Evolutionary conservation across 1,140 invertebrate species (phyloP).

Genomic region (Drosophila azteca): DNA sequence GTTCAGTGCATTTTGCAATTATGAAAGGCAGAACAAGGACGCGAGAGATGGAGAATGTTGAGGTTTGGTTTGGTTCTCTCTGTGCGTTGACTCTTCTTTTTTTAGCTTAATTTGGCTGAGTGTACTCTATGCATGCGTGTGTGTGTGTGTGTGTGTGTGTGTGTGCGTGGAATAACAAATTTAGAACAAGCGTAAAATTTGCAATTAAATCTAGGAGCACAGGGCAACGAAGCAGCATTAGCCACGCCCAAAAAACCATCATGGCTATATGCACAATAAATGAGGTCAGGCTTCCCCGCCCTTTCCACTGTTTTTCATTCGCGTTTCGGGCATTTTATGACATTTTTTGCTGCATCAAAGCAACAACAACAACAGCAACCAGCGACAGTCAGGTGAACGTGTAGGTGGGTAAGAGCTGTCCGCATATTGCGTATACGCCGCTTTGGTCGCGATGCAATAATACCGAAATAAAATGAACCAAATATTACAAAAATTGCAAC

Average conservation of each 20-base stretch:
- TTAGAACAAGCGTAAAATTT: slow-evolving; percentile 74
- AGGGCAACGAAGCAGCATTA: slow-evolving; percentile 20
- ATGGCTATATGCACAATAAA: slow-evolving; percentile 33
- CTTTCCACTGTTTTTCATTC: slow-evolving; percentile 28
- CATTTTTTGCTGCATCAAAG: slow-evolving; percentile 66
- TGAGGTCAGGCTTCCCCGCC: slow-evolving; percentile 61
- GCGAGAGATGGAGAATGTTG: no score
- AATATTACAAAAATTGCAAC: slow-evolving; percentile 22
- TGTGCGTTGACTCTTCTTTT: no score
- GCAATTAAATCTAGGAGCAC: slow-evolving; percentile 62
- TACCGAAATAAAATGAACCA: slow-evolving; percentile 47
- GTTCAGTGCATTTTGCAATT: slow-evolving; percentile 71
- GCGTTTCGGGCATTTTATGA: slow-evolving; percentile 50
- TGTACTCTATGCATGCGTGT: neutral
- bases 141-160: neutral
- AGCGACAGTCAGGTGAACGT: slow-evolving; percentile 14
- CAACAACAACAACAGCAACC: slow-evolving; percentile 36
- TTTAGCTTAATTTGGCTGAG: no score
- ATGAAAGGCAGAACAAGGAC: slow-evolving; percentile 50
- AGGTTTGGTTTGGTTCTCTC: no score
- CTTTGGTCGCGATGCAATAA: slow-evolving; percentile 66
- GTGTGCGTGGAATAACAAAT: slow-evolving; percentile 35
- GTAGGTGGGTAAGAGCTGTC: slow-evolving; percentile 5
- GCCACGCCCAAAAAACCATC: slow-evolving; percentile 36
- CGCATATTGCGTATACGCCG: slow-evolving; percentile 70